A percentile compares a stretch with the other conserved stretches of the same genome.
Evolutionary conservation across 1,140 invertebrate genomes (phyloP).

Genomic region (Agrypnia vestita): DNA sequence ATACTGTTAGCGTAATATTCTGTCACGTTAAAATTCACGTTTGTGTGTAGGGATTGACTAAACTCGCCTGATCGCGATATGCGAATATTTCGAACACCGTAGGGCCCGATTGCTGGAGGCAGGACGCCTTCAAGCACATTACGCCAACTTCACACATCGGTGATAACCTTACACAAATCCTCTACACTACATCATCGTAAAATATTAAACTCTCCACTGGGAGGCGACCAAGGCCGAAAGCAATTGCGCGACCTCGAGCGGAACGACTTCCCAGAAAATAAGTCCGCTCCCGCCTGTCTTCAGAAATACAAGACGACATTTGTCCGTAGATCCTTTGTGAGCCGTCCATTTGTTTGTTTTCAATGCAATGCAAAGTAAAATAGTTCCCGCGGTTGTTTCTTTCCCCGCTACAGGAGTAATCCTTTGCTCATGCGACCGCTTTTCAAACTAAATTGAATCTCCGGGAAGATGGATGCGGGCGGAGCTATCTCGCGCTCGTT

Average conservation of each 20-base stretch:
- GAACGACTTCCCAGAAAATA: background rate
- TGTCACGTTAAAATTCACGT: too few relatives aligned
- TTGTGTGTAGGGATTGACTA: too few relatives aligned
- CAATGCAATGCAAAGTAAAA: constrained; percentile 34
- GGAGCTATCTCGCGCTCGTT: background rate
- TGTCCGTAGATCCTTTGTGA: constrained; percentile 32
- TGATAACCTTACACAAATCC: too few relatives aligned
- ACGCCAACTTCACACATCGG: too few relatives aligned
- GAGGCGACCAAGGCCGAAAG: too few relatives aligned
- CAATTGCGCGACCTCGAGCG: constrained; percentile 1
- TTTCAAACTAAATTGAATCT: constrained; percentile 43
- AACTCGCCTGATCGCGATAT: too few relatives aligned
- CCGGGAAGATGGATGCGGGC: constrained; percentile 29
- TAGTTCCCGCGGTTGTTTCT: constrained; percentile 6
- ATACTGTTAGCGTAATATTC: too few relatives aligned
- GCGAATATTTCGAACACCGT: too few relatives aligned
- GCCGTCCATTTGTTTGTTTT: constrained; percentile 27
- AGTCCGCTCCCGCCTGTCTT: background rate
- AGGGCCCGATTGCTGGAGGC: too few relatives aligned
- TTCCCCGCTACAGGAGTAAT: background rate
- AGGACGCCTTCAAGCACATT: too few relatives aligned
- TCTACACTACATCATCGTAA: too few relatives aligned
- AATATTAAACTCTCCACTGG: too few relatives aligned
- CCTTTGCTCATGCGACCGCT: constrained; percentile 19
- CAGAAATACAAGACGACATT: constrained; percentile 16